Base-by-base conservation (phyloP, 53 echinoderm and acorn worm species). In the Holothuria leucospilota region DNA sequence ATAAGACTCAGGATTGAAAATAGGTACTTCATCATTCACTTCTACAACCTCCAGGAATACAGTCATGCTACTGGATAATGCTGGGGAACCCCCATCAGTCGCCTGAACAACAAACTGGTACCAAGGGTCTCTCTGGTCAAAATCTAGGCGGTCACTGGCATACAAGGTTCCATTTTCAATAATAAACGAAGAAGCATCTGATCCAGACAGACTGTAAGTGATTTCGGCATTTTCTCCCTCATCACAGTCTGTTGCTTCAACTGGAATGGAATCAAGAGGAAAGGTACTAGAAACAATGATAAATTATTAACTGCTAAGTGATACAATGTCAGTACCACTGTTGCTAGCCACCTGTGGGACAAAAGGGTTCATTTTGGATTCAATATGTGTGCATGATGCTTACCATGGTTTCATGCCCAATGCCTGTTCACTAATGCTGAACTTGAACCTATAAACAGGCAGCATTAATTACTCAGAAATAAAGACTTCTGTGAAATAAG, bases 231-330 rank as follows among this genome's bases (percentile, higher is more conserved):
- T 93, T 30, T 83, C 71, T 25, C 87, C 90, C 12, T 62, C 73
- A 60, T 93, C 93, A 59, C 93, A 93, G 58, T 93, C 93, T 1
- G 77, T 83, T 30, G 90, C 90, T 13, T 41, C 77, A 23, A 93
- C 93, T 92, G 68, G 2, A 77, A 65, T 34, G 27, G 56, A 74
- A 74, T 46, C 15, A 56, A 18, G 56, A 67, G 20, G 27, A 13
- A 34, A 5, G 15, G 18, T 1, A 56, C 18, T 16, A 7, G 18
- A 15, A 56, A 18, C 18, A 16, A 4, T 2, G 15, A 18, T 56
- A 16, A 18, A 1, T 13, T 16, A 7, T 49, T 9, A 49, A 49
- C 2, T 11, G 0, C 2, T 9, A 49, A 4, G 13, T 49, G 49
- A 49, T 6, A 11, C 9, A 49, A 6, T 49, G 49, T 49, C 49